Evolutionary conservation across 2,888 invertebrate species (phyloP), one percentile per base, ranked within the genome.

Genomic region (Pedicia rivosa): DNA sequence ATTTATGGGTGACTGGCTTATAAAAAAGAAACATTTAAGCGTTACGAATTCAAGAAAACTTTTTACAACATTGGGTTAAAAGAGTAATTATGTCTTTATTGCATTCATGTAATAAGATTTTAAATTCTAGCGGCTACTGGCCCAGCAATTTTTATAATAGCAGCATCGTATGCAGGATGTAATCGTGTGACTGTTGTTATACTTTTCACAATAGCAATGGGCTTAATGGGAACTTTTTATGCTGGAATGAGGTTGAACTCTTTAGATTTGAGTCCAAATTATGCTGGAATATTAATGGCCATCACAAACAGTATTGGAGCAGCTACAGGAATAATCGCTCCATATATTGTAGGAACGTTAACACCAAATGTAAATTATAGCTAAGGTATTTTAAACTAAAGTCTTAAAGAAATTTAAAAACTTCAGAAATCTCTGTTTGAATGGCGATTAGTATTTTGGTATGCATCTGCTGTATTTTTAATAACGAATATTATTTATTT

Each of bases 401-500:
- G n/a, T 19, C n/a, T 3, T 10, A 17, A 20, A 32, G 2, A n/a
- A 9, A 17, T 30, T 5, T 22, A 14, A 33, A 26, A 13, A 9
- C 22, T 36, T 33, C 55, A 74, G 74, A 68, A 74, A 31, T 66
- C 69, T 1, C 48, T 78, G 6, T 54, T 57, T 14, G 72, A 83
- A 62, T 87, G 87, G 87, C 66, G 77, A 15, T 49, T 68, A 0
- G 83, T 86, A 0, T 86, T 86, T 55, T 83, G 84, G 79, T 74
- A 86, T 24, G 74, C 82, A 28, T 66, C 81, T 6, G 73, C 52
- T 1, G 69, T 84, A 3, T 68, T 84, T 41, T 56, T 72, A 1
- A 40, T 70, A 2, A 78, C 82, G 2, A 80, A 80, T 49, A 26
- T 76, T 0, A 50, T 82, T 7, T 87, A 78, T 55, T 47, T 76